phyloP scores from a whole-genome alignment of 2,797 vertebrate species.

The Muscicapa comitata region DNA sequence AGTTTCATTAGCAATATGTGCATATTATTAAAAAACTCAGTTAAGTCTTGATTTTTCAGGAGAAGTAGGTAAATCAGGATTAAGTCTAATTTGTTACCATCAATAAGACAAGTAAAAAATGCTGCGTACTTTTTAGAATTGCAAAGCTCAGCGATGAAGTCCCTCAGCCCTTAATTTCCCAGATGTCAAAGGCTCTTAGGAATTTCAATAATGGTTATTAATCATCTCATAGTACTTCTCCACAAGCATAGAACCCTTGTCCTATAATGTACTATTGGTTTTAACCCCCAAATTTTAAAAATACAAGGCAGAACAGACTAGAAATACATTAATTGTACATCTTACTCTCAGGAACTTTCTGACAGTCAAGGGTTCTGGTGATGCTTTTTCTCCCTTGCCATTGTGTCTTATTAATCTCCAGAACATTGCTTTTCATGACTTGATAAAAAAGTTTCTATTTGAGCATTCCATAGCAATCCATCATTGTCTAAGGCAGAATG shows the following conservation, averaged over 20 bases:
- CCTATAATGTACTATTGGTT: neutral
- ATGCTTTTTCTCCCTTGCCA: neutral
- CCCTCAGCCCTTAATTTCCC: neutral
- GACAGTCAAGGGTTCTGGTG: neutral
- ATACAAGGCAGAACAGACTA: neutral
- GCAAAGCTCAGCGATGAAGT: neutral
- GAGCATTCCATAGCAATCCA: neutral
- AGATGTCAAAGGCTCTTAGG: neutral
- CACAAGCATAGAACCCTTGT: neutral
- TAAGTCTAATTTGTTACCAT: conserved; percentile 17
- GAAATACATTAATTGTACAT: neutral
- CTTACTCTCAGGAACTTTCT: neutral
- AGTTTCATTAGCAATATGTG: conserved; percentile 29
- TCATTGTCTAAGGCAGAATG: neutral
- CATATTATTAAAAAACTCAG: neutral
- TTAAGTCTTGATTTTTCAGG: neutral
- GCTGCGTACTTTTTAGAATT: neutral
- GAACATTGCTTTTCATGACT: neutral
- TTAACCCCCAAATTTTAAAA: neutral
- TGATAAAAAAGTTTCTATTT: neutral
- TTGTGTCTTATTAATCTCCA: neutral
- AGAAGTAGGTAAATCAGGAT: neutral
- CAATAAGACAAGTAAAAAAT: neutral
- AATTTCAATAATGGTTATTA: neutral
- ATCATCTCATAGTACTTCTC: neutral